Percentiles rank a stretch among this genome's conserved stretches.
These are phyloP conservation scores for Artemia franciscana DNA, from an alignment of 1,140 invertebrate genomes.

Conservation along the genomic window DNA sequence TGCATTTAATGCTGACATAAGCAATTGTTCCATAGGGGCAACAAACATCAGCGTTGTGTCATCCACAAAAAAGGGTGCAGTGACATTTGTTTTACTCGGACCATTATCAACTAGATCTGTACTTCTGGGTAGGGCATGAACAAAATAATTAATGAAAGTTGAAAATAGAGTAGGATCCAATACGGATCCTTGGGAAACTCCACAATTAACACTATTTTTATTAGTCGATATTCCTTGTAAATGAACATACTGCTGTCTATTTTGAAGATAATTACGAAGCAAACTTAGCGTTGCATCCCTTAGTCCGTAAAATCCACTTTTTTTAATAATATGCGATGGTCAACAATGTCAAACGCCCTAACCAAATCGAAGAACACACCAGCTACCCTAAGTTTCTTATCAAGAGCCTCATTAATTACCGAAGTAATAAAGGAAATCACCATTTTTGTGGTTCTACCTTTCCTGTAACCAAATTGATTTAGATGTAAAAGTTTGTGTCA, in stretches of 20 bases:
- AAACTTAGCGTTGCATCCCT: no score
- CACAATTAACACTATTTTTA: no score
- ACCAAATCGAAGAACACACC: no score
- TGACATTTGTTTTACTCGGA: neutral
- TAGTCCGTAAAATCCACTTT: no score
- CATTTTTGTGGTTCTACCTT: neutral
- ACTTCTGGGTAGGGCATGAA: neutral
- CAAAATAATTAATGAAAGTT: neutral
- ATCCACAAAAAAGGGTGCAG: neutral
- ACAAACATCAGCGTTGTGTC: neutral
- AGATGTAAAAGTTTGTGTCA: neutral
- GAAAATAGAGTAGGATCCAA: no score
- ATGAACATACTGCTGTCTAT: no score
- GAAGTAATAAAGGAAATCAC: neutral
- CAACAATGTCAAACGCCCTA: no score
- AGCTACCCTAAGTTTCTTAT: neutral
- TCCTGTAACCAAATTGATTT: neutral
- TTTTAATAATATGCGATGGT: no score
- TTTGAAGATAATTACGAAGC: neutral
- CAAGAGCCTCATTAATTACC: neutral
- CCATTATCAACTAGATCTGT: neutral
- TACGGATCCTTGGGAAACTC: no score
- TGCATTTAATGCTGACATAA: neutral
- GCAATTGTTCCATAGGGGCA: neutral
- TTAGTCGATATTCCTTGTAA: no score